Percentiles rank a stretch among this genome's conserved stretches.
Conservation (phyloP, 2,113 vertebrate species). For the Rutilus rutilus region DNA sequence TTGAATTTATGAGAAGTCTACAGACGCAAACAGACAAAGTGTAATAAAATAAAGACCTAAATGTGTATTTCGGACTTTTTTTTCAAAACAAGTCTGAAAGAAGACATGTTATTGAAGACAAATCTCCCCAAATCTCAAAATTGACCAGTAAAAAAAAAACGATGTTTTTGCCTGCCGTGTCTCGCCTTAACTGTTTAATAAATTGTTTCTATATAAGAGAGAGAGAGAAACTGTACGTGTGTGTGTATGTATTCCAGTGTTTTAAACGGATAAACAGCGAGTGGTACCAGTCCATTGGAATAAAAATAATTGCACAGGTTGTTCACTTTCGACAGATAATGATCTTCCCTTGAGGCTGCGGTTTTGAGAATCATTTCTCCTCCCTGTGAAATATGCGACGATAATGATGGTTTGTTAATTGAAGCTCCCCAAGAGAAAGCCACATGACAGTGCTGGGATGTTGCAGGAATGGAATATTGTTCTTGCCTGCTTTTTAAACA, state of each 20-base stretch:
- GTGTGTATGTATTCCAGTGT: background rate
- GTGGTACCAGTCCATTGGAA: conserved; percentile 14
- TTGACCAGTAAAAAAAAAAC: no score
- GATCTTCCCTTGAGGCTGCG: conserved; percentile 47
- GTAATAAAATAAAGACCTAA: no score
- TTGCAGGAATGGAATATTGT: background rate
- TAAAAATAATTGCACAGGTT: conserved; percentile 44
- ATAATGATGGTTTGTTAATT: conserved; percentile 40
- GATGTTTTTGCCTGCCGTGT: no score
- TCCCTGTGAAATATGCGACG: conserved; percentile 29
- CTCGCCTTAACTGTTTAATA: no score
- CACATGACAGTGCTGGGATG: conserved; percentile 2
- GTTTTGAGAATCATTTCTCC: conserved; percentile 35
- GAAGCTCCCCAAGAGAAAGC: conserved; percentile 35
- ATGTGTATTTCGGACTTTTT: no score
- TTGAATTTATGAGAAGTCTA: no score
- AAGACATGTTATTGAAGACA: no score
- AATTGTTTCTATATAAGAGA: no score
- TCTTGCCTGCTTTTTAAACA: conserved; percentile 30
- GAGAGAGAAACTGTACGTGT: no score
- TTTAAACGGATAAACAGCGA: conserved; percentile 38
- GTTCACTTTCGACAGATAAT: conserved; percentile 51
- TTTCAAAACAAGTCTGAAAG: no score
- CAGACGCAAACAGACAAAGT: no score
- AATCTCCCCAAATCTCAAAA: no score